These are phyloP conservation scores for Aphelenchoides fujianensis DNA, from an alignment of 1,140 invertebrate genomes.

Conservation along the genomic window DNA sequence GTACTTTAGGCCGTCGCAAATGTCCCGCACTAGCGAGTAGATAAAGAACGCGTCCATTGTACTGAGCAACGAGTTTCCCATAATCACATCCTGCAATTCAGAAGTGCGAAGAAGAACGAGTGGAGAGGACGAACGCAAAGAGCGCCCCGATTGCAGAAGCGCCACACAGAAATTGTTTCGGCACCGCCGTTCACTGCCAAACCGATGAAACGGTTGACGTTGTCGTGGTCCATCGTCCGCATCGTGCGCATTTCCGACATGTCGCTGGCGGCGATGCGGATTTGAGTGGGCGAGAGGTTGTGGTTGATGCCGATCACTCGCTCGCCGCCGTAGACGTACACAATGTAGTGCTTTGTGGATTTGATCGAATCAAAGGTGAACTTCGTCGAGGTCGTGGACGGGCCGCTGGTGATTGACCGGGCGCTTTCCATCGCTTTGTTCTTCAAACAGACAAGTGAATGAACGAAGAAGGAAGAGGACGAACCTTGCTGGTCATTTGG, in stretches of 20 bases:
- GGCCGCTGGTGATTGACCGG: slow-evolving; percentile 20
- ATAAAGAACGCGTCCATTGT: slow-evolving; percentile 51
- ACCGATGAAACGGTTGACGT: slow-evolving; percentile 31
- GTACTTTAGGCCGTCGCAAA: slow-evolving; percentile 20
- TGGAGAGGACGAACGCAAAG: slow-evolving; percentile 37
- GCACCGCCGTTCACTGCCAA: slow-evolving; percentile 10
- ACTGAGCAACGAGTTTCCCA: not conserved
- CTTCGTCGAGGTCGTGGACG: slow-evolving; percentile 36
- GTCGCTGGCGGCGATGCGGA: slow-evolving; percentile 29
- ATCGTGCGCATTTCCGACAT: slow-evolving; percentile 37
- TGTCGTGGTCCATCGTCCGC: slow-evolving; percentile 25
- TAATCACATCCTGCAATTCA: slow-evolving; percentile 35
- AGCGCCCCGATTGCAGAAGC: slow-evolving; percentile 18
- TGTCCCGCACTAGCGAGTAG: slow-evolving; percentile 47
- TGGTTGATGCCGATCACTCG: slow-evolving; percentile 43
- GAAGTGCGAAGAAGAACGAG: slow-evolving; percentile 51
- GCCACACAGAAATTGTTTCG: slow-evolving; percentile 19
- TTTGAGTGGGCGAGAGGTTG: slow-evolving; percentile 10
- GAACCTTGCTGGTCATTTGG: not conserved
- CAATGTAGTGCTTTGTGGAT: slow-evolving; percentile 8
- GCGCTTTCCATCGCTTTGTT: slow-evolving; percentile 22
- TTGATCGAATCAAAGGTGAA: slow-evolving; percentile 43
- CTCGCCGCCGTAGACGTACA: slow-evolving; percentile 35
- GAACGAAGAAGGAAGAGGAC: no score
- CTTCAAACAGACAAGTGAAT: no score